Base-by-base conservation (phyloP, 2,113 vertebrate genomes). In the Smithornis capensis region DNA sequence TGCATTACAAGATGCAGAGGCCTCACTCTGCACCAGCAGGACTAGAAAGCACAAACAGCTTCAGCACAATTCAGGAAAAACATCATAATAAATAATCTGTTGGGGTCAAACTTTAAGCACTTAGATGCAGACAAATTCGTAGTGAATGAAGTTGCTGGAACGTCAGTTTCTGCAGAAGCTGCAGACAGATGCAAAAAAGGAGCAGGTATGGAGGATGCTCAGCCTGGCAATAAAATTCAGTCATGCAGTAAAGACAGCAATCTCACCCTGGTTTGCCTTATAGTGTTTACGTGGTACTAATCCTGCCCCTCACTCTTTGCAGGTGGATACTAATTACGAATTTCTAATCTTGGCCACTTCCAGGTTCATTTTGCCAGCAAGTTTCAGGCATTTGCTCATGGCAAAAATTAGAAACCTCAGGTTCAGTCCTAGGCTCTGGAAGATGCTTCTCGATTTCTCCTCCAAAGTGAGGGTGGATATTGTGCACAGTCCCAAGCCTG, bases 171-270 rank as follows among this genome's bases (percentile, higher is more conserved):
- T 81, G 59, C n/a, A 53, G 56, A 62, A 93, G 60, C 55, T 87
- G 25, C 28, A 64, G 73, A 28, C 0, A 1, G 19, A 21, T 50
- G 7, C 8, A 73, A 37, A 83, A 33, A 59, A 60, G 13, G 25
- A 18, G n/a, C 9, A 37, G n/a, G 7, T 38, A 33, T 2, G 4
- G 27, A 63, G 21, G 44, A 23, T 2, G 0, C n/a, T 84, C 5
- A 1, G 47, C 17, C 38, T 83, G 31, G 12, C 8, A 16, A 23
- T 44, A 38, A 67, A 82, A 83, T 50, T 44, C 44, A 29, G 4
- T 35, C 8, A 3, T 59, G 27, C 12, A n/a, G 42, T 25, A 27
- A 52, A 67, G n/a, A 37, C 7, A 19, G 11, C 37, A 73, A 29
- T 25, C 23, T 57, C 55, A 80, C 23, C 27, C 31, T 90, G 59